Conservation (phyloP, 2,113 vertebrate genomes). For the Microcebus lehilahytsara region DNA sequence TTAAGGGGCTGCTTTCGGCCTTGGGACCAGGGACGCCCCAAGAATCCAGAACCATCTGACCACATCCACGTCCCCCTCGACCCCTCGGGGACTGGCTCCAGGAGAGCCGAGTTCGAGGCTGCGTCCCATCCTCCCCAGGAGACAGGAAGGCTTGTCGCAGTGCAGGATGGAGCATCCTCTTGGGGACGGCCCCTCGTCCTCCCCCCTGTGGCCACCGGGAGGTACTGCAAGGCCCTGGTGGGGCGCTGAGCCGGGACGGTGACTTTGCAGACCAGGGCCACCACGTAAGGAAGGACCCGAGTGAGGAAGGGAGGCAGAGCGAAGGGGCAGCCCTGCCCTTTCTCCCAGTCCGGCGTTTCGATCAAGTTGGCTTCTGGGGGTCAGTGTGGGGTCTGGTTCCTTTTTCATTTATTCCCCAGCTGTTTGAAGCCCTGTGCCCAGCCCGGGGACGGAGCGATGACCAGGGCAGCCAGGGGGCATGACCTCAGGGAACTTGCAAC, state of each 20-base stretch:
- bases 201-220: background rate
- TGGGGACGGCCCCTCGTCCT: background rate
- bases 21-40: background rate
- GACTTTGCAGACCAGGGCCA: background rate
- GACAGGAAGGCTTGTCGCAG: background rate
- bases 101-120: background rate
- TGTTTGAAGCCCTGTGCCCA: background rate
- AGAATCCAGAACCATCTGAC: background rate
- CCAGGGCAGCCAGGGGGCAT: too few species aligned
- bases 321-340: background rate
- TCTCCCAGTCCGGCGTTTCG: background rate
- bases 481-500: background rate
- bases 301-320: background rate
- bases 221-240: background rate
- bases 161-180: rapidly evolving
- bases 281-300: background rate
- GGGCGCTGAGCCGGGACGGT: rapidly evolving
- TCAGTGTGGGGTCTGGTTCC: background rate
- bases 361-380: background rate
- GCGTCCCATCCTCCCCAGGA: background rate
- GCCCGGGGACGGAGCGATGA: background rate
- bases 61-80: background rate
- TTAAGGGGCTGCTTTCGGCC: background rate
- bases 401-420: background rate
- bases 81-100: background rate